Evolutionary conservation across 2,113 vertebrate genomes (phyloP).

Genomic region (Proteles cristata): DNA sequence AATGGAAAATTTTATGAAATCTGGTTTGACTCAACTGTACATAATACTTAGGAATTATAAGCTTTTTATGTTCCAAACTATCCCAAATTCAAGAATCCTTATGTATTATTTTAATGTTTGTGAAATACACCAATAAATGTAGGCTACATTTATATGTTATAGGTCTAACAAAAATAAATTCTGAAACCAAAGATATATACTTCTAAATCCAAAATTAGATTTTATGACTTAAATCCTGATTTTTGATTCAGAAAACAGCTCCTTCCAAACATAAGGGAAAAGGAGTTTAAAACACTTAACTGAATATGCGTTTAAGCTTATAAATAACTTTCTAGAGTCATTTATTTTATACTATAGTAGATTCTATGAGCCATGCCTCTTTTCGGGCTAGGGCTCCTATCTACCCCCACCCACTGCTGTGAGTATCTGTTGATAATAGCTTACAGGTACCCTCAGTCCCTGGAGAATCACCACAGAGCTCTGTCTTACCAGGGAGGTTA

Average conservation of each 20-base stretch:
- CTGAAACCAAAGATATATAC: neutral
- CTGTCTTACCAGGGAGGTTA: neutral
- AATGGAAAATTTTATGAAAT: neutral
- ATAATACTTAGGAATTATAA: neutral
- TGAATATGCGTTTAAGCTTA: neutral
- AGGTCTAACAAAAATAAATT: slow-evolving; percentile 27
- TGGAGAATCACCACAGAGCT: neutral
- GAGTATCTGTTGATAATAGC: neutral
- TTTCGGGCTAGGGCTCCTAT: neutral
- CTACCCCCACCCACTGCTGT: neutral
- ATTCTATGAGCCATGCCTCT: neutral
- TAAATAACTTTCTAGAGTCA: neutral
- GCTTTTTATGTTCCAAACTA: neutral
- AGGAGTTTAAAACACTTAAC: neutral
- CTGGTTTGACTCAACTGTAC: neutral
- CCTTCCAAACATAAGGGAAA: neutral
- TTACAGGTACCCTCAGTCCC: neutral
- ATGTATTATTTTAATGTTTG: neutral
- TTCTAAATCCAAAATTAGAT: neutral
- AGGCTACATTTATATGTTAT: neutral
- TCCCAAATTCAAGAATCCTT: neutral
- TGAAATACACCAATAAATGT: neutral
- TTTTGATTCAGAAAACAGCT: slow-evolving; percentile 19
- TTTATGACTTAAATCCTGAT: neutral
- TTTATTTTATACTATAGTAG: neutral